A percentile compares a stretch with the other conserved stretches of the same genome.
phyloP scores from a whole-genome alignment of 2,888 invertebrate species.

The Dastarcus helophoroides region DNA sequence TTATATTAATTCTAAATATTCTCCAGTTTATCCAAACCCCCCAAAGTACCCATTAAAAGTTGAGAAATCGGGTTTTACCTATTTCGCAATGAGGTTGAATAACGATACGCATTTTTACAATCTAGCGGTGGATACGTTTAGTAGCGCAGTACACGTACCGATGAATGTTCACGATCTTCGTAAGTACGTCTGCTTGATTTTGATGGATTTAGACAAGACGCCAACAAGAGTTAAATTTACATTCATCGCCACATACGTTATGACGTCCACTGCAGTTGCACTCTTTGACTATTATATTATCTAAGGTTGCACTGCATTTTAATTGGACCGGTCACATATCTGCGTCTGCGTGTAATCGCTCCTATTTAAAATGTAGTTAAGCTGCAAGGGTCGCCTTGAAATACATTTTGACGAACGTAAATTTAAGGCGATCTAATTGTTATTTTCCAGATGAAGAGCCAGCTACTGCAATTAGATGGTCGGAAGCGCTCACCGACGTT shows the following conservation, averaged over 20 bases:
- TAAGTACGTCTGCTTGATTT: slow-evolving; percentile 33
- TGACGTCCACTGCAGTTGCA: too few species aligned
- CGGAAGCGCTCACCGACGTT: slow-evolving; percentile 68
- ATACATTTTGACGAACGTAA: too few species aligned
- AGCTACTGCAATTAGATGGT: slow-evolving; percentile 78
- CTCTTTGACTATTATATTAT: too few species aligned
- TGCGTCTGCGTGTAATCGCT: too few species aligned
- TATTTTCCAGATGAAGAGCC: slow-evolving; percentile 38
- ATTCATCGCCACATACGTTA: too few species aligned
- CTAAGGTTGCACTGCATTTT: too few species aligned
- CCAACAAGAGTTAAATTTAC: not conserved
- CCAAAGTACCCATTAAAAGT: slow-evolving; percentile 18
- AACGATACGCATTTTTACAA: slow-evolving; percentile 76
- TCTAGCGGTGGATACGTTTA: slow-evolving; percentile 64
- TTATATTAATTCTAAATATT: slow-evolving; percentile 78
- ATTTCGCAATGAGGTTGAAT: slow-evolving; percentile 48
- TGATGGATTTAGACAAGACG: not conserved
- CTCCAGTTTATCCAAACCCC: slow-evolving; percentile 41
- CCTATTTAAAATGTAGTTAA: too few species aligned
- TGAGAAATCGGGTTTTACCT: too few species aligned
- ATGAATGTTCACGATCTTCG: slow-evolving; percentile 84
- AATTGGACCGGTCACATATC: too few species aligned
- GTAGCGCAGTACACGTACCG: slow-evolving; percentile 86
- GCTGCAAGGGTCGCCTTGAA: too few species aligned
- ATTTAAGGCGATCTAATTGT: too few species aligned